phyloP scores from a whole-genome alignment of 2,797 vertebrate genomes.

The Hippoglossus hippoglossus region DNA sequence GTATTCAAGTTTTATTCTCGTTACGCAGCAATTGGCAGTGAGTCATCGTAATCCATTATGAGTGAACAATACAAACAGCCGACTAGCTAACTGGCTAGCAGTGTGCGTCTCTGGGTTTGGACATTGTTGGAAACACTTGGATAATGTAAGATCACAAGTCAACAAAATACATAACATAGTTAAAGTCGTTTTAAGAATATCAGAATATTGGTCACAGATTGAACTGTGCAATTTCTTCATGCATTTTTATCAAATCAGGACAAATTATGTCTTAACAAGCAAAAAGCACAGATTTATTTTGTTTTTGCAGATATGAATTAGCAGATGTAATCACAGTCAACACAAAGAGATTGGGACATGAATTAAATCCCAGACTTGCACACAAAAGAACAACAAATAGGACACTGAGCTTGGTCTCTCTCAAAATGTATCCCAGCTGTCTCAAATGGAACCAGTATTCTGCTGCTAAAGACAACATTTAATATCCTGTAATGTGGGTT shows the following conservation, averaged over 20 bases:
- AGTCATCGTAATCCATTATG: too few relatives aligned
- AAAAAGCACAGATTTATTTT: slow-evolving; percentile 27
- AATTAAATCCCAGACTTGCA: slow-evolving; percentile 55
- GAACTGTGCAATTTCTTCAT: background rate
- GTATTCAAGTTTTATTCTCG: too few relatives aligned
- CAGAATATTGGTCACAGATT: background rate
- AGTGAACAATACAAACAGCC: too few relatives aligned
- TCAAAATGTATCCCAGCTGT: slow-evolving; percentile 73
- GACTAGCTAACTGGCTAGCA: too few relatives aligned
- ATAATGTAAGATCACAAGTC: too few relatives aligned
- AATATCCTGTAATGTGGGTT: slow-evolving; percentile 66
- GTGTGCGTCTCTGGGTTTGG: too few relatives aligned
- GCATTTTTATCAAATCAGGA: slow-evolving; percentile 7
- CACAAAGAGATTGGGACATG: slow-evolving; percentile 19
- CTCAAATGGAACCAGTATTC: slow-evolving; percentile 47
- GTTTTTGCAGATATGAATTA: slow-evolving; percentile 31
- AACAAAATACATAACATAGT: too few relatives aligned
- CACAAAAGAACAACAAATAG: slow-evolving; percentile 60
- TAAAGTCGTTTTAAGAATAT: too few relatives aligned
- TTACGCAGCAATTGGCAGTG: too few relatives aligned
- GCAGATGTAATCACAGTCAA: slow-evolving; percentile 39
- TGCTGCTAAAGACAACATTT: slow-evolving; percentile 68
- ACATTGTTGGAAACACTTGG: too few relatives aligned
- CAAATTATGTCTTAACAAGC: slow-evolving; percentile 27
- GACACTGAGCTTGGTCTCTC: slow-evolving; percentile 51